These are phyloP conservation scores for Conus ventricosus DNA, from an alignment of 1,140 invertebrate species.

Conservation along the genomic window DNA sequence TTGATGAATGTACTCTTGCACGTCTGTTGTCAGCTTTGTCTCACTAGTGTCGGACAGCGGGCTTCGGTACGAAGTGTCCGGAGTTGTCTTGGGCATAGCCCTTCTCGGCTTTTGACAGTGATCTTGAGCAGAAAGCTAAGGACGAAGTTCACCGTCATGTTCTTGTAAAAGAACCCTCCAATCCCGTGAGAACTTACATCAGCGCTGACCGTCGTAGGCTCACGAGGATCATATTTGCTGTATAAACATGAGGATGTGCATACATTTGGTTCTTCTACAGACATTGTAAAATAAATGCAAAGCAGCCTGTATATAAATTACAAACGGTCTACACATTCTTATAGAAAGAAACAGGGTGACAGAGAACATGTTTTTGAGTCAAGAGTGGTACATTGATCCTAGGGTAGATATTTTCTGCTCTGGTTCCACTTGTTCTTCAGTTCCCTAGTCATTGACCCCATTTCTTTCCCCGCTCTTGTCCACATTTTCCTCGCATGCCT, in stretches of 20 bases:
- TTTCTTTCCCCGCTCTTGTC: no score
- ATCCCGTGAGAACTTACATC: neutral
- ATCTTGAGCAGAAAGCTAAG: slow-evolving; percentile 44
- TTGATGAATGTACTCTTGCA: slow-evolving; percentile 13
- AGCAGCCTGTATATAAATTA: no score
- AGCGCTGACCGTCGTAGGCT: slow-evolving; percentile 6
- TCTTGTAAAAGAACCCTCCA: slow-evolving; percentile 43
- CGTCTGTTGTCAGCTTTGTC: neutral
- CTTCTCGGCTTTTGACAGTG: slow-evolving; percentile 64
- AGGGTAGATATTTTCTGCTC: no score
- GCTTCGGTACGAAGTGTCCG: slow-evolving; percentile 40
- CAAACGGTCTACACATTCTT: no score
- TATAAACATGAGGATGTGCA: neutral
- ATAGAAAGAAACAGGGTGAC: no score
- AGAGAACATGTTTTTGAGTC: no score
- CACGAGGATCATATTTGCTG: neutral
- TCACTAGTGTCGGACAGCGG: neutral
- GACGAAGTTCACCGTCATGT: slow-evolving; percentile 27
- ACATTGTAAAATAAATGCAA: no score
- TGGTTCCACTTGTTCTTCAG: no score
- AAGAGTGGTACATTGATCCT: no score
- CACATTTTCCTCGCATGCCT: no score
- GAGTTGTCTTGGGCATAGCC: slow-evolving; percentile 72
- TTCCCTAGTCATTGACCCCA: no score
- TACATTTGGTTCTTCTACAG: no score